Evolutionary conservation across 2,888 invertebrate genomes (phyloP).

Genomic region (Fragum sueziense): DNA sequence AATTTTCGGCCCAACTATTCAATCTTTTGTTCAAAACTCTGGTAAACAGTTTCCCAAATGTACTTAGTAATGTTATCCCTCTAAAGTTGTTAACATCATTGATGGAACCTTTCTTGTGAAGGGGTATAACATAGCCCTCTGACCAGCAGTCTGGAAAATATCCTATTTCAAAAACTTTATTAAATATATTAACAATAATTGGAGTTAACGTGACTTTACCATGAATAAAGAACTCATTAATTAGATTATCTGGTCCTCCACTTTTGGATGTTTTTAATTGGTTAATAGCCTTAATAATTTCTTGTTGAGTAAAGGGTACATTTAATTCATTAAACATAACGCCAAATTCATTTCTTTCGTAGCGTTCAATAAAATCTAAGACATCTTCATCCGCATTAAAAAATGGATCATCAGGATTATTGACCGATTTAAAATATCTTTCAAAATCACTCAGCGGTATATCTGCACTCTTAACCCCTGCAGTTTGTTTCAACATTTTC

Average conservation of each 20-base stretch:
- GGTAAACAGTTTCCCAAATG: conserved; percentile 21
- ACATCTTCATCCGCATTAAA: no score
- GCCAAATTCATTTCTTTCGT: not conserved
- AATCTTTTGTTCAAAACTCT: conserved; percentile 30
- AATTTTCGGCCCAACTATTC: conserved; percentile 28
- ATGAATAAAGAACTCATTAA: not conserved
- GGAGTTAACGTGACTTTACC: not conserved
- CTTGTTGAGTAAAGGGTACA: not conserved
- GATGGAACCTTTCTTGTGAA: not conserved
- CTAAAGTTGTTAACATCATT: conserved; percentile 9
- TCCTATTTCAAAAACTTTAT: conserved; percentile 4
- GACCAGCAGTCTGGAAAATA: not conserved
- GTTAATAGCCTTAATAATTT: conserved; percentile 9
- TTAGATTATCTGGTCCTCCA: not conserved
- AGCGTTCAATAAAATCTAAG: no score
- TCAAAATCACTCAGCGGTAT: conserved; percentile 10
- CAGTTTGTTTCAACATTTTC: conserved; percentile 23
- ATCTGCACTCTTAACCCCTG: not conserved
- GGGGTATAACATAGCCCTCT: not conserved
- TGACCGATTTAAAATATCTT: not conserved
- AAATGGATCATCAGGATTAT: not conserved
- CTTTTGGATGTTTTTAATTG: conserved; percentile 2
- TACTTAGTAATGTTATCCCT: conserved; percentile 18
- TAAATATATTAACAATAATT: not conserved
- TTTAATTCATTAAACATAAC: conserved; percentile 12